phyloP scores from a whole-genome alignment of 2,113 vertebrate species.

The Macquaria ambigua region DNA sequence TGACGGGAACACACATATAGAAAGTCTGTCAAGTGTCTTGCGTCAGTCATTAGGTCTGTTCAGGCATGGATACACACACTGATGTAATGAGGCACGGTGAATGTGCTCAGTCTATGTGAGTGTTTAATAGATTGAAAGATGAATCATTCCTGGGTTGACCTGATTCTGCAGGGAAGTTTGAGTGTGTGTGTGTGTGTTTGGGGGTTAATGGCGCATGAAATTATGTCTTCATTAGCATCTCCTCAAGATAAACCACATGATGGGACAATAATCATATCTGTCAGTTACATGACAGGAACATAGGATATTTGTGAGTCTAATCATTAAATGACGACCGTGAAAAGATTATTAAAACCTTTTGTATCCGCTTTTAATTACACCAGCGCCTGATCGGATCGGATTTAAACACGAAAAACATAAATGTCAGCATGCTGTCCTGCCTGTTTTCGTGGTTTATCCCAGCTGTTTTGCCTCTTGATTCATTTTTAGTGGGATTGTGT shows the following conservation, averaged over 20 bases:
- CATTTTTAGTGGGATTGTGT: neutral
- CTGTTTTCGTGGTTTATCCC: neutral
- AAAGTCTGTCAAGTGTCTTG: slow-evolving; percentile 55
- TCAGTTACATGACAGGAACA: slow-evolving; percentile 58
- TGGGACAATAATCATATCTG: slow-evolving; percentile 66
- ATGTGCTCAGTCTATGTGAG: slow-evolving; percentile 46
- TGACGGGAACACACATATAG: slow-evolving; percentile 50
- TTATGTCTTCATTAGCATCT: slow-evolving; percentile 71
- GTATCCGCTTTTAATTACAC: neutral
- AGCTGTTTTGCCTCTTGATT: neutral
- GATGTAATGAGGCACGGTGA: slow-evolving; percentile 59
- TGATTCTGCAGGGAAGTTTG: slow-evolving; percentile 60
- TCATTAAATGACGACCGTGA: slow-evolving; percentile 7
- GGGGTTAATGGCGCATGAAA: slow-evolving; percentile 74
- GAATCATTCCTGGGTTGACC: slow-evolving; percentile 67
- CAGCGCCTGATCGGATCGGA: neutral
- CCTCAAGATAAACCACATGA: slow-evolving; percentile 60
- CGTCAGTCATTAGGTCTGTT: slow-evolving; percentile 69
- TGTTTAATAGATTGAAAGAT: slow-evolving; percentile 50
- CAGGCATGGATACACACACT: slow-evolving; percentile 66
- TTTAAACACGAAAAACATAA: neutral
- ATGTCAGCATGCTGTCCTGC: too few relatives aligned
- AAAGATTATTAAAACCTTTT: slow-evolving; percentile 12
- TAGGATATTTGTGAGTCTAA: slow-evolving; percentile 11
- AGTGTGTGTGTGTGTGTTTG: slow-evolving; percentile 12